Evolutionary conservation across 2,888 invertebrate genomes (phyloP), one percentile per base, ranked within the genome.

Genomic region (Exephanes ischioxanthus): DNA sequence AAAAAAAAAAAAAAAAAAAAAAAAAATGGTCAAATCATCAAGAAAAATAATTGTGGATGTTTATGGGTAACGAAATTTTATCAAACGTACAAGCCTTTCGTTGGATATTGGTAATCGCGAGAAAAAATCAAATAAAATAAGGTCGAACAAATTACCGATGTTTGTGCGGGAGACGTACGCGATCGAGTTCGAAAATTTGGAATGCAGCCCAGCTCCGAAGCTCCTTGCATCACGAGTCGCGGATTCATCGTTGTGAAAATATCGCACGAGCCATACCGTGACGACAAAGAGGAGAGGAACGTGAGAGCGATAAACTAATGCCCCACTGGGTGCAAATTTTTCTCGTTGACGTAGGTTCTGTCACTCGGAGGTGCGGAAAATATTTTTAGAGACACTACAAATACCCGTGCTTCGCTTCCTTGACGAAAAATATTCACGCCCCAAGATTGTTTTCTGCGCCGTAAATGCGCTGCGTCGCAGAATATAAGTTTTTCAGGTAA

Each of bases 301-400:
- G 5, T 45, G 61, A 67, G 41, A 58, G 37, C 67, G 37, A 73
- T 37, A 67, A 78, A 78, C 67, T 48, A 48, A 73, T 51, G 67
- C 78, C n/a, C 48, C 37, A 45, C 9, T 19, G 33, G 53, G 37
- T 55, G 72, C 53, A 58, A 71, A 71, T 19, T 53, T 58, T 71
- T 71, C 33, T 71, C 71, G 37, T 71, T 71, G 55, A 71, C 71
- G 71, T 33, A 19, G 37, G 41, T 41, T 55, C 41, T 11, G 55
- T 72, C 37, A 37, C 22, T 11, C 55, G 37, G 53, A 72, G 37
- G 37, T 37, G 37, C 55, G 37, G 22, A 72, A 72, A 6, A 72
- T 72, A 72, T 72, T 72, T 72, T 72, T 55, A 72, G 72, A 19
- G 7, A 22, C 22, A 22, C 7, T 14, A 37, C 37, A 14, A 14